Percentiles rank a stretch among this genome's conserved stretches.
phyloP scores from a whole-genome alignment of 1,140 invertebrate species.

The Drosophila biarmipes region DNA sequence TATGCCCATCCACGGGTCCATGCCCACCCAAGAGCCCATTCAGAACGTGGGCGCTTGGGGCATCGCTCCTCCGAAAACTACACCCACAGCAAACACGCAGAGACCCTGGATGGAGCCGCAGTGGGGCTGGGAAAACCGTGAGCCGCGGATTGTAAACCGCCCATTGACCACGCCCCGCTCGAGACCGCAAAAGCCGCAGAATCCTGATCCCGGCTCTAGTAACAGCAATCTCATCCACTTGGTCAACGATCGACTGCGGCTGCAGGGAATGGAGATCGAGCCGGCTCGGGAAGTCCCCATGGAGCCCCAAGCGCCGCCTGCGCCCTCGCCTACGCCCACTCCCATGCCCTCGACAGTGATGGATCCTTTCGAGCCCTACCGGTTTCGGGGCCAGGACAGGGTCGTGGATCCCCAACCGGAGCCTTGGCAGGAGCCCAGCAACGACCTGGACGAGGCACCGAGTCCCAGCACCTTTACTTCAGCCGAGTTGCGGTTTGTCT shows the following conservation, averaged over 20 bases:
- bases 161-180: constrained; percentile 4
- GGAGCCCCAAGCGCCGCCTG: neutral
- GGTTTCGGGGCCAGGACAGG: constrained; percentile 23
- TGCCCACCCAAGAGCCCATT: neutral
- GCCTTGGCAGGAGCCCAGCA: constrained; percentile 22
- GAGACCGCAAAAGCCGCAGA: neutral
- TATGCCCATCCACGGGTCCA: neutral
- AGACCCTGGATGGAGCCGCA: neutral
- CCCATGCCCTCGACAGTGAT: neutral
- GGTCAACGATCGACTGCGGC: constrained; percentile 57
- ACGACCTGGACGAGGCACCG: constrained; percentile 4
- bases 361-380: constrained; percentile 29
- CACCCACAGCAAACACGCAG: neutral
- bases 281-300: constrained; percentile 18
- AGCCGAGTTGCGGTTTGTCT: constrained; percentile 16
- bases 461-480: neutral
- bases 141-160: constrained; percentile 13
- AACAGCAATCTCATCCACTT: constrained; percentile 24
- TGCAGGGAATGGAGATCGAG: constrained; percentile 61
- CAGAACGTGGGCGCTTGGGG: constrained; percentile 26
- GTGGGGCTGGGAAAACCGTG: constrained; percentile 8
- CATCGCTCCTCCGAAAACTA: constrained; percentile 11
- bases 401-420: neutral
- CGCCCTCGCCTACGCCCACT: neutral
- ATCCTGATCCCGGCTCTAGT: neutral